Evolutionary conservation across 2,797 vertebrate genomes (phyloP).

Genomic region (Esox lucius): DNA sequence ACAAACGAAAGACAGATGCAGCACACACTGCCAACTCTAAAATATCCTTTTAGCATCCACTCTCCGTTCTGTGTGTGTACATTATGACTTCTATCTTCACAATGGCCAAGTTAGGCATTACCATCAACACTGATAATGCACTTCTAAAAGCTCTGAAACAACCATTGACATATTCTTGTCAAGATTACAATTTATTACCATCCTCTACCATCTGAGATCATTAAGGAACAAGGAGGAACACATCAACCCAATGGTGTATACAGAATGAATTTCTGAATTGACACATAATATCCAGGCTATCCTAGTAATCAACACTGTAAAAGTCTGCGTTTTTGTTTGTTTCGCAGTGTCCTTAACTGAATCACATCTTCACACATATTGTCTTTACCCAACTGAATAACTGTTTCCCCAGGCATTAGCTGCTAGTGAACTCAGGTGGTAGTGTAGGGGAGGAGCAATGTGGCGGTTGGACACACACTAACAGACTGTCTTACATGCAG

Average conservation of each 20-base stretch:
- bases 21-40: constrained; percentile 53
- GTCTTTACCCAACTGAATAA: not conserved
- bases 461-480: constrained; percentile 65
- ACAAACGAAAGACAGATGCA: constrained; percentile 77
- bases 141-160: constrained; percentile 45
- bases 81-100: constrained; percentile 60
- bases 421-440: not conserved
- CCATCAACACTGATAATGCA: constrained; percentile 73
- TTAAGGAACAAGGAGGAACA: constrained; percentile 26
- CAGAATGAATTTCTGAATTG: not conserved
- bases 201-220: constrained; percentile 47
- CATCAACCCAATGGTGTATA: not conserved
- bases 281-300: not conserved
- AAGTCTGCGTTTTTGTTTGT: constrained; percentile 28
- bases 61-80: constrained; percentile 58
- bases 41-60: constrained; percentile 63
- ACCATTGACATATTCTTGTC: constrained; percentile 47
- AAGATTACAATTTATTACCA: constrained; percentile 35
- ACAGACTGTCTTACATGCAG: constrained; percentile 69
- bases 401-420: not conserved
- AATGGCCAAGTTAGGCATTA: constrained; percentile 75
- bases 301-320: constrained; percentile 38
- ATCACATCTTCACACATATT: not conserved
- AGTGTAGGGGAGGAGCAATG: constrained; percentile 18
- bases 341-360: constrained; percentile 40